Base-by-base conservation (phyloP, 2,797 vertebrate species). In the Eulemur albifrons region DNA sequence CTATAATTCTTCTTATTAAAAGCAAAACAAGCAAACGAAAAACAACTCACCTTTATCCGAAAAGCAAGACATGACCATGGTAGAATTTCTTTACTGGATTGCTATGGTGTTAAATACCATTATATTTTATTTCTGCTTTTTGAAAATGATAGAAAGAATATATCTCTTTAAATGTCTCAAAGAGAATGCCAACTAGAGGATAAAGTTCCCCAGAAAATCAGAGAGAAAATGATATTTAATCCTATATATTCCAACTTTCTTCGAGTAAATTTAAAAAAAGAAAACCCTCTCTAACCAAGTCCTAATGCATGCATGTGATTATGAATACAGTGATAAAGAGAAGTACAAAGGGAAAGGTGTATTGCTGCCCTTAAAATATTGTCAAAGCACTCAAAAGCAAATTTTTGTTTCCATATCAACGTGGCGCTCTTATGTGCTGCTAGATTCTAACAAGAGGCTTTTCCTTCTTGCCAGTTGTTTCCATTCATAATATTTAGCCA, bases 391-490 rank as follows among this genome's bases (percentile, higher is more conserved):
- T 97, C 95, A 93, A 43, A 96, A 96, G 45, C 77, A 97, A 94
- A 91, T 94, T 97, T 97, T 96, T 67, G 10, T 98, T 98, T 94
- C 67, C 9, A 79, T 38, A 85, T 95, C 95, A 97, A 96, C 27
- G 1, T 93, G 52, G 65, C 93, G 80, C 30, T 82, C 61, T 90
- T 50, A 90, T 57, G 21, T 85, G 79, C 76, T 93, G 32, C 94
- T 98, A 90, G 87, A 52, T 97, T 98, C 86, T 96, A 97, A 86
- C 54, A 97, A 97, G 70, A 95, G 83, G 23, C 80, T 98, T 98
- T 98, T 97, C 45, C 90, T 63, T 98, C 96, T 97, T 97, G 96
- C 94, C 92, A 90, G n/a, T 97, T 97, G 67, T 97, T 98, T 96
- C 76, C 95, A 13, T 95, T 97, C 90, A 94, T n/a, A 96, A 82